A percentile compares a stretch with the other conserved stretches of the same genome.
Conservation (phyloP, 1,140 invertebrate genomes). For the Lasioglossum albipes region DNA sequence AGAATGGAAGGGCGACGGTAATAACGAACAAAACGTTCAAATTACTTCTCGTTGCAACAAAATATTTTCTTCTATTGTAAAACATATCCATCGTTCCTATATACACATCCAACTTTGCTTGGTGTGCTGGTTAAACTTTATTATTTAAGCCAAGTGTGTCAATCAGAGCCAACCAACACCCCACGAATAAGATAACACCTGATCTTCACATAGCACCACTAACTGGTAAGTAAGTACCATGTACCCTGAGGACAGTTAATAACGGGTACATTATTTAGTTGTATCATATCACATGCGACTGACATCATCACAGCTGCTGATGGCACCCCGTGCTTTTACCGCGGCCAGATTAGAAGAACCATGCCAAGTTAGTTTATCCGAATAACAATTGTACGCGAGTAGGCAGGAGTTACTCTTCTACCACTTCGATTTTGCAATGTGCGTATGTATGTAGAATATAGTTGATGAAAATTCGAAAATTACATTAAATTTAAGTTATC, state of each 20-base stretch:
- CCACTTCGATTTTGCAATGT: slow-evolving; percentile 37
- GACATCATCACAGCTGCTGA: slow-evolving; percentile 67
- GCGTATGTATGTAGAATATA: slow-evolving; percentile 27
- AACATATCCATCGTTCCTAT: slow-evolving; percentile 36
- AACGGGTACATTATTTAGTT: slow-evolving; percentile 66
- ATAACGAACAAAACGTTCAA: too few species aligned
- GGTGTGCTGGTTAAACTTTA: slow-evolving; percentile 63
- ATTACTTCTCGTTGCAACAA: too few species aligned
- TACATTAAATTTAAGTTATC: slow-evolving; percentile 6
- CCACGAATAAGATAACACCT: slow-evolving; percentile 71
- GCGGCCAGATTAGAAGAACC: slow-evolving; percentile 73
- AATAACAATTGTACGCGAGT: slow-evolving; percentile 38
- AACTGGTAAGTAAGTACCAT: slow-evolving; percentile 58
- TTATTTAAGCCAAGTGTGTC: slow-evolving; percentile 72
- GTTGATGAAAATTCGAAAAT: not conserved
- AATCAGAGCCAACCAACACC: slow-evolving; percentile 75
- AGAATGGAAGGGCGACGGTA: not conserved
- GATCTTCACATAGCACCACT: slow-evolving; percentile 61
- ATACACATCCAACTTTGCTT: slow-evolving; percentile 55
- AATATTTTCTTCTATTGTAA: too few species aligned
- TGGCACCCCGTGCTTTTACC: slow-evolving; percentile 70
- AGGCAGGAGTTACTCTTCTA: slow-evolving; percentile 43
- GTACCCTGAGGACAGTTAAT: slow-evolving; percentile 70
- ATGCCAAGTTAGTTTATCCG: slow-evolving; percentile 75
- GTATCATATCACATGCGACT: slow-evolving; percentile 72